phyloP scores from a whole-genome alignment of 1,140 invertebrate species.

The Andricus grossulariae region DNA sequence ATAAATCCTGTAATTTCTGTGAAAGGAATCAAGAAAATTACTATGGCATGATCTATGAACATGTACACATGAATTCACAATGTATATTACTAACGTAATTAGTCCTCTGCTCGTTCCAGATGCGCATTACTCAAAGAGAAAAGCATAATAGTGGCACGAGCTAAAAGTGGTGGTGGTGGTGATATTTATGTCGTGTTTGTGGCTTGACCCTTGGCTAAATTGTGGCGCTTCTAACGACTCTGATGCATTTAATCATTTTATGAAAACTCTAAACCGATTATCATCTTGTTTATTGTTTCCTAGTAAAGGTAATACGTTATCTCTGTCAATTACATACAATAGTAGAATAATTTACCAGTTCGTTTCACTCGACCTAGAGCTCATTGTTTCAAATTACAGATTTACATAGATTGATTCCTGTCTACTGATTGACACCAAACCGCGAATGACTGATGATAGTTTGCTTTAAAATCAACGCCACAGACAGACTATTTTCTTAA shows the following conservation, averaged over 20 bases:
- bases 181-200: neutral
- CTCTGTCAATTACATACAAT: slow-evolving; percentile 26
- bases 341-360: slow-evolving; percentile 24
- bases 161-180: neutral
- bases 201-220: neutral
- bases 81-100: slow-evolving; percentile 1
- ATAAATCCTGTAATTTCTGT: neutral
- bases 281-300: neutral
- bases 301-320: slow-evolving; percentile 1
- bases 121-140: slow-evolving; percentile 8
- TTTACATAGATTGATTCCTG: neutral
- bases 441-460: neutral
- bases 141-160: neutral
- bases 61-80: slow-evolving; percentile 6
- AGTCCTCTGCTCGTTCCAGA: slow-evolving; percentile 10
- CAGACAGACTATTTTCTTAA: too few relatives aligned
- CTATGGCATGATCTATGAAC: neutral
- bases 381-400: slow-evolving; percentile 1
- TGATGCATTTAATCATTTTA: neutral
- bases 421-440: neutral
- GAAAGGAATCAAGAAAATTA: neutral
- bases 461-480: slow-evolving; percentile 10
- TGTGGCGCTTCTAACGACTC: neutral
- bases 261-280: slow-evolving; percentile 16
- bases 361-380: slow-evolving; percentile 7